phyloP scores from a whole-genome alignment of 2,113 vertebrate genomes.

The Nesogale talazaci region DNA sequence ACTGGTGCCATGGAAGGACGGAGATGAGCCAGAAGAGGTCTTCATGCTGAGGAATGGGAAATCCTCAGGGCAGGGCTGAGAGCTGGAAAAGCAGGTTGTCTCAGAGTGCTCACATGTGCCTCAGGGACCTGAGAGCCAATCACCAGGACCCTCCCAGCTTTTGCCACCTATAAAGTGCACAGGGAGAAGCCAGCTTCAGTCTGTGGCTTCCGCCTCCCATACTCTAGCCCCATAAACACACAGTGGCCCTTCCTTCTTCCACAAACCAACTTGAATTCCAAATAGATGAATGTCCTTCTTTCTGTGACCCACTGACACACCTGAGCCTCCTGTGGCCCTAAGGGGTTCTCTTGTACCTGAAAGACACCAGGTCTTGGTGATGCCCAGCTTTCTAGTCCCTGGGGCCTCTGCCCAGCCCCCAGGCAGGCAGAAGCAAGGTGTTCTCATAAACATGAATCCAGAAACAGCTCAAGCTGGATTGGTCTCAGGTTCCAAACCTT shows the following conservation, averaged over 20 bases:
- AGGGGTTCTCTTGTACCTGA: not conserved
- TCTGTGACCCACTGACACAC: not conserved
- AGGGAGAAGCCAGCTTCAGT: not conserved
- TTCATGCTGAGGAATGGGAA: not conserved
- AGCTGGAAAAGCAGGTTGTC: not conserved
- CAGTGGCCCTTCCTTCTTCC: not conserved
- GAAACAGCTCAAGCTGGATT: not conserved
- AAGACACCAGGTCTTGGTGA: not conserved
- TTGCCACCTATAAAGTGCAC: constrained; percentile 13
- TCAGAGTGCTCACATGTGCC: not conserved
- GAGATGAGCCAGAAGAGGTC: not conserved
- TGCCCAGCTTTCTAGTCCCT: not conserved
- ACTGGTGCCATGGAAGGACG: not conserved
- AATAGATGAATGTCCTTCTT: not conserved
- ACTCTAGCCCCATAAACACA: not conserved
- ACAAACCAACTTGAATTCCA: not conserved
- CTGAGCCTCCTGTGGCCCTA: not conserved
- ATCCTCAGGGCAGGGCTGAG: not conserved
- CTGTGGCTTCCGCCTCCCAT: too few relatives aligned
- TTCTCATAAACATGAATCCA: not conserved
- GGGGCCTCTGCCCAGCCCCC: not conserved
- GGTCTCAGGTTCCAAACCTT: not conserved
- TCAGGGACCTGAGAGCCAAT: constrained; percentile 10
- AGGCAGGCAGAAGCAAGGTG: not conserved
- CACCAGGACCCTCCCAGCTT: not conserved